Conservation (phyloP, 1,140 invertebrate species). For the Zaprionus ornatus region DNA sequence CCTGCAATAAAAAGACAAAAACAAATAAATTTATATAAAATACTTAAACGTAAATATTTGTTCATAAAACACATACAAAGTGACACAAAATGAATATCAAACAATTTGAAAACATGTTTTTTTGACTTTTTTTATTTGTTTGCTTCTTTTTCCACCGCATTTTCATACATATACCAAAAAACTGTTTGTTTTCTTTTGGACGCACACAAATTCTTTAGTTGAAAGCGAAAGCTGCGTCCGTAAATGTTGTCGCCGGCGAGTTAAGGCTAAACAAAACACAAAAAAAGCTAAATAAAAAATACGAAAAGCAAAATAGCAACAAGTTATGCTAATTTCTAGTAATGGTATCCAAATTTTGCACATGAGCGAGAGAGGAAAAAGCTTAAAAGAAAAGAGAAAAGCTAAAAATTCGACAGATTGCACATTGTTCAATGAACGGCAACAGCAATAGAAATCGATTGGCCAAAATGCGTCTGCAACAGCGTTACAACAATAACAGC, state of each 20-base stretch:
- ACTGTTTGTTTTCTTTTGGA: conserved; percentile 63
- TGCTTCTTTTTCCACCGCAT: conserved; percentile 8
- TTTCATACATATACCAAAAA: conserved; percentile 52
- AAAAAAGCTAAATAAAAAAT: conserved; percentile 34
- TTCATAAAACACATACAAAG: conserved; percentile 48
- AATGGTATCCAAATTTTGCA: conserved; percentile 24
- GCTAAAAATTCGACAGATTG: not conserved
- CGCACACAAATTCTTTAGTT: conserved; percentile 66
- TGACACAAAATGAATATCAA: conserved; percentile 33
- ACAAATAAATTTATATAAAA: conserved; percentile 46
- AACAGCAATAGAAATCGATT: conserved; percentile 36
- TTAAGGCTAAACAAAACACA: conserved; percentile 35
- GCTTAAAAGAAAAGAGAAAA: not conserved
- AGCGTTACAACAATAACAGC: conserved; percentile 51
- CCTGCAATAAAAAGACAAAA: conserved; percentile 13
- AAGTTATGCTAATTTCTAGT: conserved; percentile 35
- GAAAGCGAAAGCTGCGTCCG: conserved; percentile 71
- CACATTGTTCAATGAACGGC: conserved; percentile 37
- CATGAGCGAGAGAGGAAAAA: conserved; percentile 9
- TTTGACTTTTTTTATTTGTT: conserved; percentile 25
- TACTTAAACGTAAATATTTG: conserved; percentile 57
- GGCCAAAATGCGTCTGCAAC: conserved; percentile 68
- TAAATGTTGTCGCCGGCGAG: conserved; percentile 52
- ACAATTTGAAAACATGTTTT: conserved; percentile 29
- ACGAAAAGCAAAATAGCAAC: conserved; percentile 12